phyloP scores from a whole-genome alignment of 2,797 vertebrate genomes.

The Taenioides sp. region DNA sequence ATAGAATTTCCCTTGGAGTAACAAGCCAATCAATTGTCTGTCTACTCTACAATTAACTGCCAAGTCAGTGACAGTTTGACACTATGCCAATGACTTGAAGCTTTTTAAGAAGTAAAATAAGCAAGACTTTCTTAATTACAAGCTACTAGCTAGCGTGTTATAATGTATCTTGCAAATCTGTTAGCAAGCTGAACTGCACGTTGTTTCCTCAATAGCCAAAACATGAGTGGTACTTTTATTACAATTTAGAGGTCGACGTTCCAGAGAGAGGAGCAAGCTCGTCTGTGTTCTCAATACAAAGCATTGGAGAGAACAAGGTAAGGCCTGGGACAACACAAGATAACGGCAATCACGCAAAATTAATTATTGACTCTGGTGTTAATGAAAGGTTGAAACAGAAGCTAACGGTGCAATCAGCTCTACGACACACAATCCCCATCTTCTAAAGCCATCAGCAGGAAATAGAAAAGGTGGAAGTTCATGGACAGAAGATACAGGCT shows the following conservation, averaged over 20 bases:
- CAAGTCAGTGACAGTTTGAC: not conserved
- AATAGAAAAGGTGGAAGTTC: slow-evolving; percentile 68
- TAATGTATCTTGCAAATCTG: not conserved
- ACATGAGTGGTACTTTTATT: not conserved
- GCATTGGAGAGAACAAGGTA: slow-evolving; percentile 7
- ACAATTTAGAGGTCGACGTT: slow-evolving; percentile 45
- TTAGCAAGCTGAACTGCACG: slow-evolving; percentile 29
- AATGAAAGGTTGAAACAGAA: slow-evolving; percentile 70
- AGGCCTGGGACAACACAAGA: slow-evolving; percentile 50
- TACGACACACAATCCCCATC: slow-evolving; percentile 48
- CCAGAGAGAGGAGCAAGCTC: slow-evolving; percentile 33
- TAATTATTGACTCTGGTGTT: slow-evolving; percentile 71
- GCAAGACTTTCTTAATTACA: not conserved
- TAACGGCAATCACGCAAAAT: slow-evolving; percentile 72
- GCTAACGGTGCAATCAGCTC: slow-evolving; percentile 70
- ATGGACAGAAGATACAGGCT: slow-evolving; percentile 55
- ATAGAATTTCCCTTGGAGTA: not conserved
- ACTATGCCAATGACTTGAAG: not conserved
- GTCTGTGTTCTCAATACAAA: slow-evolving; percentile 17
- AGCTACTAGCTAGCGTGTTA: not conserved
- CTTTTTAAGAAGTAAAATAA: not conserved
- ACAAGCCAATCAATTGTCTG: not conserved
- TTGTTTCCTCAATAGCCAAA: not conserved
- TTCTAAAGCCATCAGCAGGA: slow-evolving; percentile 40
- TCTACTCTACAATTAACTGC: not conserved